Percentiles rank a stretch among this genome's conserved stretches.
Evolutionary conservation across 2,797 vertebrate genomes (phyloP).

Genomic region (Pantherophis alleghaniensis): DNA sequence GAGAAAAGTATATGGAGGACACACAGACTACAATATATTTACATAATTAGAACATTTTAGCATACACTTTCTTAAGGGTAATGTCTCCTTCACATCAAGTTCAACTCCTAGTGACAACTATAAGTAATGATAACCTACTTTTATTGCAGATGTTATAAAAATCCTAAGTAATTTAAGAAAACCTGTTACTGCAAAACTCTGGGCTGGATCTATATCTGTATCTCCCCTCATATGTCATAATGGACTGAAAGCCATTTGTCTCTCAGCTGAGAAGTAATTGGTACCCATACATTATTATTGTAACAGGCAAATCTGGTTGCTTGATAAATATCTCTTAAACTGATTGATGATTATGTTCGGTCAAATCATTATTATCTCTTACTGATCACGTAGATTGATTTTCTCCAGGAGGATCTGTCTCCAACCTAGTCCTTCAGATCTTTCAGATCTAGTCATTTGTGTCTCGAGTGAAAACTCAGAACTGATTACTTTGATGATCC

Average conservation of each 20-base stretch:
- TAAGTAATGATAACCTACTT: not conserved
- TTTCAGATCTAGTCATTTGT: not conserved
- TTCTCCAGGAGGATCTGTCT: not conserved
- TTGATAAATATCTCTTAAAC: not conserved
- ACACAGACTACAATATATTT: not conserved
- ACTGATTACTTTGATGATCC: not conserved
- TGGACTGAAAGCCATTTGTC: not conserved
- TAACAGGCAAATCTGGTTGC: not conserved
- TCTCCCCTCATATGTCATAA: not conserved
- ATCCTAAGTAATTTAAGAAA: not conserved
- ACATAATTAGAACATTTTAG: conserved; percentile 12
- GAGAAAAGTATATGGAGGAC: not conserved
- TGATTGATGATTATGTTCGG: not conserved
- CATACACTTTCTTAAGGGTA: conserved; percentile 10
- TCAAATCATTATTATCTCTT: not conserved
- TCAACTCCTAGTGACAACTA: not conserved
- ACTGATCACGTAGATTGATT: not conserved
- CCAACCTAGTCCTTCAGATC: not conserved
- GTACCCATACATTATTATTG: not conserved
- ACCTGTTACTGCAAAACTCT: not conserved
- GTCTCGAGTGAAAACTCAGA: not conserved
- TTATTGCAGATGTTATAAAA: not conserved
- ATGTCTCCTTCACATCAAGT: not conserved
- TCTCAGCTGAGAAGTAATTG: not conserved
- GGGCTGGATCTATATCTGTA: not conserved